Conservation (phyloP, 2,797 vertebrate species). For the Psittacula echo region DNA sequence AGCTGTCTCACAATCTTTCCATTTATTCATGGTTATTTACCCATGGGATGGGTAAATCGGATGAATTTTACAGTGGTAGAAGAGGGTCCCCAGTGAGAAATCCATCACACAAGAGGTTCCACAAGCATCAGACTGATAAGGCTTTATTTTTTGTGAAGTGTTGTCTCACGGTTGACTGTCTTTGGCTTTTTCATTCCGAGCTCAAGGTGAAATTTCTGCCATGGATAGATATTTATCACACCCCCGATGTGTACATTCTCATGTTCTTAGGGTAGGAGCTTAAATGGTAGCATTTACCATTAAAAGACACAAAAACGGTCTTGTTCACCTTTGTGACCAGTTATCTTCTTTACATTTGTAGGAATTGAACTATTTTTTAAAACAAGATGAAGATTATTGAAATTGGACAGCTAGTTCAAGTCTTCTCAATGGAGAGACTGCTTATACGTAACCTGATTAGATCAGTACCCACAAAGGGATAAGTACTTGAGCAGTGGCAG, state of each 20-base stretch:
- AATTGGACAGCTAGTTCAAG: neutral
- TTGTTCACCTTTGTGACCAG: neutral
- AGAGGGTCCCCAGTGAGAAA: neutral
- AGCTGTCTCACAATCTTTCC: neutral
- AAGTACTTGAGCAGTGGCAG: neutral
- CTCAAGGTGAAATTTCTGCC: neutral
- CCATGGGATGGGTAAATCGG: neutral
- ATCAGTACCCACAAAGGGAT: neutral
- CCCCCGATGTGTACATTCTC: neutral
- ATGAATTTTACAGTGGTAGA: neutral
- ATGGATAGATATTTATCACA: neutral
- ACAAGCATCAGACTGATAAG: neutral
- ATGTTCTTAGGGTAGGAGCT: neutral
- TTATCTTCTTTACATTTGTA: neutral
- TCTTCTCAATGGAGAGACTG: neutral
- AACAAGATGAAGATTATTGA: neutral
- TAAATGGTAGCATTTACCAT: neutral
- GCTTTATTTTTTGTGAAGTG: neutral
- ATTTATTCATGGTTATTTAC: neutral
- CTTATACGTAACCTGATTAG: neutral
- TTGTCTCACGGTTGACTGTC: neutral
- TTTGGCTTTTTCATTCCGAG: neutral
- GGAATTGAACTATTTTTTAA: neutral
- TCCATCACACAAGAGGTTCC: neutral
- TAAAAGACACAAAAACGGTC: neutral